Evolutionary conservation across 2,797 vertebrate genomes (phyloP), one percentile per base, ranked within the genome.

Genomic region (Tadarida brasiliensis): DNA sequence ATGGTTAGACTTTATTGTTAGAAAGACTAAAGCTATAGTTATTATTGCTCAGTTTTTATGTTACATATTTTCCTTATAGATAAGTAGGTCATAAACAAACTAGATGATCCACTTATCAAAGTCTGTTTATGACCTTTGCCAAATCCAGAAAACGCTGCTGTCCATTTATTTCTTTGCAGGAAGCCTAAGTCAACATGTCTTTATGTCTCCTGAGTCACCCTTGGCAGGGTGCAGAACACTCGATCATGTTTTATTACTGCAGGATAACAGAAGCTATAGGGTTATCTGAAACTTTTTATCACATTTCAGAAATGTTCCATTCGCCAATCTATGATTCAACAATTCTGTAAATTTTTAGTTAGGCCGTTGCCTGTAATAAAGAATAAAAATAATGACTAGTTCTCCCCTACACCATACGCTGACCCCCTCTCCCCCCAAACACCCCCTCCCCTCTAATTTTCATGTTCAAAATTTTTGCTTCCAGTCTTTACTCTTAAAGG

Each of bases 101-200:
- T 49, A 87, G 47, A 39, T 44, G 63, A 80, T 5, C 81, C 56
- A 56, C 35, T 85, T 87, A 61, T 68, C 47, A 65, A 74, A 76
- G 47, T 92, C 47, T 95, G 51, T 92, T 90, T 87, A 81, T 87
- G 73, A 57, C n/a, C 59, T 84, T 44, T 92, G 96, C 87, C 73
- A 80, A 85, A 88, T 88, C 44, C n/a, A 87, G 67, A 91, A 88
- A 88, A 77, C 2, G 33, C 24, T 83, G 51, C 47, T 70, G 54
- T 89, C 70, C 15, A 22, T n/a, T 81, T 49, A 54, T 35, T 89
- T 86, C 39, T 92, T 68, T 51, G 7, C 30, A 83, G 22, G 15
- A 88, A 70, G 76, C 63, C 16, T 71, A 91, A 74, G 26, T 91
- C 89, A 89, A 76, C 51, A 59, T 5, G 10, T 68, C 47, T 86